Conservation (phyloP, 2,797 vertebrate genomes). For the Peromyscus aztecus region DNA sequence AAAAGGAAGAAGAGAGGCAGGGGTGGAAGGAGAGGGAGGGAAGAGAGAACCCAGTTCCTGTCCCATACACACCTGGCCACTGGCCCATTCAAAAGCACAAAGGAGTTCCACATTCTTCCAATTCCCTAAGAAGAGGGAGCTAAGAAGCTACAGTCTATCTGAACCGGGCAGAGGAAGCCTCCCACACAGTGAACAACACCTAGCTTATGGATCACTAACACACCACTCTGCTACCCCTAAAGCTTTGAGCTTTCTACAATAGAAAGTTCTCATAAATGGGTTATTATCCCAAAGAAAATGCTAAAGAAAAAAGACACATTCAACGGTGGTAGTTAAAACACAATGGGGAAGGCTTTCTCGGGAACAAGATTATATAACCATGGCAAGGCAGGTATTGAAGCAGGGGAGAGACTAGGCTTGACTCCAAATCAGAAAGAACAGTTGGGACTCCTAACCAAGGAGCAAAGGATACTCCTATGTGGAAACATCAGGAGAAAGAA, state of each 20-base stretch:
- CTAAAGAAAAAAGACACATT: not conserved
- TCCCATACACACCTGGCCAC: not conserved
- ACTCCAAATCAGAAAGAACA: not conserved
- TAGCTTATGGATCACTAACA: not conserved
- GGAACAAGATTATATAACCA: not conserved
- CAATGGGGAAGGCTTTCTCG: not conserved
- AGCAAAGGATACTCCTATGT: no score
- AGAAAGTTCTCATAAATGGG: not conserved
- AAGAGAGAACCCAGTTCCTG: not conserved
- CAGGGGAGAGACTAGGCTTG: not conserved
- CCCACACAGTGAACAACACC: not conserved
- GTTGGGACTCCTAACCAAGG: no score
- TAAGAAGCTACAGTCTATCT: not conserved
- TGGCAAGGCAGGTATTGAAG: not conserved
- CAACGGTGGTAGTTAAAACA: not conserved
- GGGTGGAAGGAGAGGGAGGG: not conserved
- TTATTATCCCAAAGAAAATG: not conserved
- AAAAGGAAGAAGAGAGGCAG: not conserved
- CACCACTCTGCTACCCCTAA: not conserved
- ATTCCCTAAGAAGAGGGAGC: not conserved
- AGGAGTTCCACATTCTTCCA: not conserved
- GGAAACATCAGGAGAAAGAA: not conserved
- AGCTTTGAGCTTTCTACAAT: not conserved
- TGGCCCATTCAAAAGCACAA: not conserved
- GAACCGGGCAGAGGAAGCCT: not conserved